phyloP scores from a whole-genome alignment of 2,113 vertebrate species.

The Hiodon alosoides region DNA sequence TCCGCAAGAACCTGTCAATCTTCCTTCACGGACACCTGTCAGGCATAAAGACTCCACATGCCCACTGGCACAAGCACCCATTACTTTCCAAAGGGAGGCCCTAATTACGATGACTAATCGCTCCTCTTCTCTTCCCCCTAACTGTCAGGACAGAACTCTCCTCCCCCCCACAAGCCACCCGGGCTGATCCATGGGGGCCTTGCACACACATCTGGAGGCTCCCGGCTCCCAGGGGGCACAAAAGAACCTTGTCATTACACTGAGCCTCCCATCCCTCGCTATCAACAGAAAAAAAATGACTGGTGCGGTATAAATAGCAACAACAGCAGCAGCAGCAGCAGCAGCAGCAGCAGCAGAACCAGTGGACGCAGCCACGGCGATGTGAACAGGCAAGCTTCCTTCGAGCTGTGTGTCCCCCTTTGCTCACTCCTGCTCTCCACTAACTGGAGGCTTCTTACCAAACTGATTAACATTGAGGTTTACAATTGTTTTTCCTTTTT shows the following conservation, averaged over 20 bases:
- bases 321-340: not conserved
- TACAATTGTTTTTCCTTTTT: not conserved
- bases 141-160: not conserved
- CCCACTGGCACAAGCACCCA: slow-evolving; percentile 2
- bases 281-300: slow-evolving; percentile 7
- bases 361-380: not conserved
- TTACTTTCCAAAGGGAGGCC: slow-evolving; percentile 9
- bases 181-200: not conserved
- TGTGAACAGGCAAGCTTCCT: not conserved
- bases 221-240: not conserved
- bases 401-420: not conserved
- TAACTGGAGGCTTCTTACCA: not conserved
- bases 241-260: slow-evolving; percentile 3
- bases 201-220: slow-evolving; percentile 1
- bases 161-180: not conserved
- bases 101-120: slow-evolving; percentile 9
- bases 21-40: too few species aligned
- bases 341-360: not conserved
- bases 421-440: not conserved
- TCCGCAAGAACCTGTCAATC: too few species aligned
- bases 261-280: not conserved
- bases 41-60: not conserved
- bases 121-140: not conserved
- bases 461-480: slow-evolving; percentile 2
- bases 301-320: not conserved